A percentile compares a stretch with the other conserved stretches of the same genome.
These are phyloP conservation scores for Melanostigma gelatinosum DNA, from an alignment of 2,113 vertebrate genomes.

Conservation along the genomic window DNA sequence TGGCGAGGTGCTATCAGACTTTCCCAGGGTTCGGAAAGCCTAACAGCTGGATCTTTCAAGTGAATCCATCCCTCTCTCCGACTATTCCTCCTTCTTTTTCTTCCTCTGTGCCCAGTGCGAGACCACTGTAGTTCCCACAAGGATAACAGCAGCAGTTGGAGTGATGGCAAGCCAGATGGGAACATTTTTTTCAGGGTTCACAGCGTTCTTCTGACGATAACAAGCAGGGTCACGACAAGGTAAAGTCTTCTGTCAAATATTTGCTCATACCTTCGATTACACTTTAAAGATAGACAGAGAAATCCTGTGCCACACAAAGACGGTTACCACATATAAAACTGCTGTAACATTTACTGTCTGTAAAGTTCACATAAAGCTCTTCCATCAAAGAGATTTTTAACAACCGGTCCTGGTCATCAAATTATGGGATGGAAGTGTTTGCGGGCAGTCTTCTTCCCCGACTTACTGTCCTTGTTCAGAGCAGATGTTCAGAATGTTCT, in stretches of 20 bases:
- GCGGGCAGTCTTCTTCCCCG: neutral
- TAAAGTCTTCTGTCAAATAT: conserved; percentile 37
- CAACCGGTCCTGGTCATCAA: conserved; percentile 33
- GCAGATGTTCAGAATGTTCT: conserved; percentile 72
- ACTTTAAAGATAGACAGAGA: conserved; percentile 5
- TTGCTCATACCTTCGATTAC: conserved; percentile 21
- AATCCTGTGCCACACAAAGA: conserved; percentile 1
- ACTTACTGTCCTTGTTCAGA: conserved; percentile 53
- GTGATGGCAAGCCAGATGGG: conserved; percentile 83
- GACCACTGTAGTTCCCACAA: conserved; percentile 69
- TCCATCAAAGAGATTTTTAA: conserved; percentile 28
- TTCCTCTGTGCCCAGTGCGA: conserved; percentile 58
- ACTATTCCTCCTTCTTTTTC: conserved; percentile 48
- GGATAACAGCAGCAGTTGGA: conserved; percentile 66
- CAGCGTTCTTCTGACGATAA: conserved; percentile 62
- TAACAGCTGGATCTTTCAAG: conserved; percentile 86
- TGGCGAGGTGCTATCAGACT: conserved; percentile 70
- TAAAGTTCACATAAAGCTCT: conserved; percentile 38
- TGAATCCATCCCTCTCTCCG: conserved; percentile 64
- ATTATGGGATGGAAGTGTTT: conserved; percentile 25
- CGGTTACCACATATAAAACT: conserved; percentile 4
- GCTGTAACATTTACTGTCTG: neutral
- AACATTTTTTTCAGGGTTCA: conserved; percentile 37
- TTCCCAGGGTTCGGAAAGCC: conserved; percentile 86
- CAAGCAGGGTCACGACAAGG: conserved; percentile 44